Evolutionary conservation across 2,797 vertebrate genomes (phyloP).

Genomic region (Characodon lateralis): DNA sequence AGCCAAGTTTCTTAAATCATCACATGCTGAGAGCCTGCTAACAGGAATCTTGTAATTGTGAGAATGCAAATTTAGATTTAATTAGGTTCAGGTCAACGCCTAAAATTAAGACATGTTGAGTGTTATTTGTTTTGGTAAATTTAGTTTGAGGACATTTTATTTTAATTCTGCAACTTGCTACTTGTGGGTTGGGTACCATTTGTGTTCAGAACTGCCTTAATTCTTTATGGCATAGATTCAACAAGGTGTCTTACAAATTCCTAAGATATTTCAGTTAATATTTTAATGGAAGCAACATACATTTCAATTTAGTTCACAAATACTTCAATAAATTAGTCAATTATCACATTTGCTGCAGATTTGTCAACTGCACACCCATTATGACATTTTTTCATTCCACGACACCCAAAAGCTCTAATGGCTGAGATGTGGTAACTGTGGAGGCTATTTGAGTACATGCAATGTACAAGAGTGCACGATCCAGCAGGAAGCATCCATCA

Average conservation of each 20-base stretch:
- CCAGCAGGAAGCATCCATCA: neutral
- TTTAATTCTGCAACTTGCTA: neutral
- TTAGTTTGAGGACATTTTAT: neutral
- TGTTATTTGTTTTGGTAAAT: neutral
- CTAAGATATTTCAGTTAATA: neutral
- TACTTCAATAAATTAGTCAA: neutral
- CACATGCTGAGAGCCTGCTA: neutral
- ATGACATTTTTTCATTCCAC: neutral
- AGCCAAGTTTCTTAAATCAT: neutral
- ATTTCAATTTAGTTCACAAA: neutral
- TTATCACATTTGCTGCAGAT: neutral
- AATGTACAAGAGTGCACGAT: neutral
- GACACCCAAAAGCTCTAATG: neutral
- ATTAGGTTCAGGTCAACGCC: neutral
- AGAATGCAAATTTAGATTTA: neutral
- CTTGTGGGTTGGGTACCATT: neutral
- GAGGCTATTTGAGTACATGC: neutral
- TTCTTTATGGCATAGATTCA: neutral
- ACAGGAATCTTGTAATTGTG: neutral
- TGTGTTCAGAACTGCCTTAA: neutral
- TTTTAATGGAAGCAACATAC: neutral
- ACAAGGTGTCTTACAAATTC: too few relatives aligned
- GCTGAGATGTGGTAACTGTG: neutral
- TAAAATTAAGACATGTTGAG: neutral
- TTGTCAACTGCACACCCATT: neutral